Evolutionary conservation across 1,140 invertebrate species (phyloP).

Genomic region (Pissodes strobi): DNA sequence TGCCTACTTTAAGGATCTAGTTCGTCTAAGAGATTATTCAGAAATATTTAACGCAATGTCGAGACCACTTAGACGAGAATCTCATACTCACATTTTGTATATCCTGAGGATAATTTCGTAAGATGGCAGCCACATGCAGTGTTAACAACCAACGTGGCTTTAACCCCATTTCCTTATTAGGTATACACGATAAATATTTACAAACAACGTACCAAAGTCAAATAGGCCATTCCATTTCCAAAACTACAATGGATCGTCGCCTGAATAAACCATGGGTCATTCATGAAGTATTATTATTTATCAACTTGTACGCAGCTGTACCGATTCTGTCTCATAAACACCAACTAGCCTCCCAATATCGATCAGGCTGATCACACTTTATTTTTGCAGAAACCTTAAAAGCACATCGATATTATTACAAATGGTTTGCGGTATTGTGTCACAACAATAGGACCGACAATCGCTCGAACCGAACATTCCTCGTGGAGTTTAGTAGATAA

Average conservation of each 20-base stretch:
- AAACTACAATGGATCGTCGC: not conserved
- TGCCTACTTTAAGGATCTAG: no score
- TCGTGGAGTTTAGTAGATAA: not conserved
- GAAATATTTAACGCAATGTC: no score
- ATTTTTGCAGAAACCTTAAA: conserved; percentile 46
- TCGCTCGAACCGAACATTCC: not conserved
- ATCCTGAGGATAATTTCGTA: no score
- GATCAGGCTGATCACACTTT: conserved; percentile 27
- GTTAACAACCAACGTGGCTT: no score
- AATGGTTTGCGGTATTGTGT: conserved; percentile 46
- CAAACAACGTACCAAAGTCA: not conserved
- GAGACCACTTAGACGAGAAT: no score
- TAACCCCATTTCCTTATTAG: no score
- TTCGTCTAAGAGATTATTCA: no score
- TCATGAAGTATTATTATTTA: not conserved
- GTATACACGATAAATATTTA: no score
- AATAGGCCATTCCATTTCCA: not conserved
- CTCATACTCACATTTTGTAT: no score
- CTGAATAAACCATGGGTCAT: not conserved
- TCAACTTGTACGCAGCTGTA: conserved; percentile 12
- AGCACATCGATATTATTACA: conserved; percentile 50
- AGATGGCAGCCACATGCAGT: no score
- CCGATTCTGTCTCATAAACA: conserved; percentile 24
- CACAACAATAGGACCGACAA: conserved; percentile 40
- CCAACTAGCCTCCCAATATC: conserved; percentile 33